Conservation (phyloP, 2,888 invertebrate genomes). For the Dryobotodes eremita region DNA sequence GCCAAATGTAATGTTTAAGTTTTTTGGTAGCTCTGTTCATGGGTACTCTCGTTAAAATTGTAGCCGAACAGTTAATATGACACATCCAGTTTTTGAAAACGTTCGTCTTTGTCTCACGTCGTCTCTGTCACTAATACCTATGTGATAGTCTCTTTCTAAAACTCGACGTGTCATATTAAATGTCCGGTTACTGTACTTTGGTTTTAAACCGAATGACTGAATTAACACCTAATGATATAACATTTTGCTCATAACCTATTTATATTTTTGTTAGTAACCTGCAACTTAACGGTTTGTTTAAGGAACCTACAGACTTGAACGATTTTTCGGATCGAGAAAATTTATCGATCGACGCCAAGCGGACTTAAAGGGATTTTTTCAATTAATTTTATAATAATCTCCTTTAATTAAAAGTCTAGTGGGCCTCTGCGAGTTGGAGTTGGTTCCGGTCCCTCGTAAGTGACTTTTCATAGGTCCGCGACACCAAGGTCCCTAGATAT, state of each 20-base stretch:
- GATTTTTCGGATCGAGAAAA: constrained; percentile 8
- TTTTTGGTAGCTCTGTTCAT: constrained; percentile 26
- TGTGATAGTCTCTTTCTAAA: not conserved
- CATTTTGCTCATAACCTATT: not conserved
- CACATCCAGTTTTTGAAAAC: not conserved
- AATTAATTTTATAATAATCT: too few relatives aligned
- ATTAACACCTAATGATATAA: not conserved
- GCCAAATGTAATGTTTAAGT: constrained; percentile 53
- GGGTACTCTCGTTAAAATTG: constrained; percentile 27
- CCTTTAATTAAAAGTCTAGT: too few relatives aligned
- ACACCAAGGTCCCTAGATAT: too few relatives aligned
- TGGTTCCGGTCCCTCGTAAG: too few relatives aligned
- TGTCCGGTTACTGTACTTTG: not conserved
- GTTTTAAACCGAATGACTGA: constrained; percentile 3
- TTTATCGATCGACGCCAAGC: not conserved
- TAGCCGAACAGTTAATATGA: not conserved
- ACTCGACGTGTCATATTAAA: not conserved
- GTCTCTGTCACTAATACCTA: not conserved
- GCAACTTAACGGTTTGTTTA: not conserved
- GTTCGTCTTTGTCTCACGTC: not conserved
- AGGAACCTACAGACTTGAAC: not conserved
- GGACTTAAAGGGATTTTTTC: not conserved
- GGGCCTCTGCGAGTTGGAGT: too few relatives aligned
- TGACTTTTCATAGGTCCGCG: too few relatives aligned
- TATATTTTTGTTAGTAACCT: not conserved